Percentiles rank a stretch among this genome's conserved stretches.
These are phyloP conservation scores for Quiscalus mexicanus DNA, from an alignment of 2,113 vertebrate genomes.

Conservation along the genomic window DNA sequence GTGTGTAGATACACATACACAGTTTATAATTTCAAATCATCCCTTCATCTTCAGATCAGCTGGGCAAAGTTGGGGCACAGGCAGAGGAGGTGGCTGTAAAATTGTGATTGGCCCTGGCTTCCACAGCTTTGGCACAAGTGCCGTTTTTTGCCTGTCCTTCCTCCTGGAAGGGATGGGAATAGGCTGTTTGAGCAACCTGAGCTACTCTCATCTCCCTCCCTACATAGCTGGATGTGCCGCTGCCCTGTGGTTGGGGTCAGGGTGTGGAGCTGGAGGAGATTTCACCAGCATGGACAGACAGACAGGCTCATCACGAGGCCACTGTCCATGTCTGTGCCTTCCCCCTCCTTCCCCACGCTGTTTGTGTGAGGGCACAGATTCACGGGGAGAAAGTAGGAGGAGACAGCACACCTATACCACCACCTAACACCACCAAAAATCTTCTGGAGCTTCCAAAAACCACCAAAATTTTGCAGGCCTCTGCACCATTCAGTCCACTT, in stretches of 20 bases:
- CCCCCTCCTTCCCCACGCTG: accelerated
- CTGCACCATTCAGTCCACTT: not conserved
- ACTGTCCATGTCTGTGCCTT: not conserved
- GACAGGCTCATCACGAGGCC: accelerated
- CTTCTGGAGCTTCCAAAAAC: not conserved
- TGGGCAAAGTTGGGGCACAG: not conserved
- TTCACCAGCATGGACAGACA: not conserved
- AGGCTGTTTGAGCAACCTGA: accelerated
- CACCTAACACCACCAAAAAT: not conserved
- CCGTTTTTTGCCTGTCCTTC: not conserved
- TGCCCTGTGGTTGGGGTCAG: not conserved
- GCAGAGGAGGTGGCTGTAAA: not conserved
- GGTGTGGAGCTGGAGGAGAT: accelerated
- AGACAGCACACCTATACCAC: not conserved
- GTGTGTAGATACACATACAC: accelerated
- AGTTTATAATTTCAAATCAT: not conserved
- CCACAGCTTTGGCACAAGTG: accelerated
- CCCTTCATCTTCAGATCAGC: not conserved
- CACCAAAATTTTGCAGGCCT: not conserved
- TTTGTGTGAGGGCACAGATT: not conserved
- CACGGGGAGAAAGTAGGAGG: not conserved
- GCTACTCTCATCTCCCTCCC: not conserved
- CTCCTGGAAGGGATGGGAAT: not conserved
- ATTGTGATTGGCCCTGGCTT: accelerated
- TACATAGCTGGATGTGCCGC: not conserved